Percentiles rank a stretch among this genome's conserved stretches.
Evolutionary conservation across 2,797 vertebrate species (phyloP).

Genomic region (Malacoraja senta): DNA sequence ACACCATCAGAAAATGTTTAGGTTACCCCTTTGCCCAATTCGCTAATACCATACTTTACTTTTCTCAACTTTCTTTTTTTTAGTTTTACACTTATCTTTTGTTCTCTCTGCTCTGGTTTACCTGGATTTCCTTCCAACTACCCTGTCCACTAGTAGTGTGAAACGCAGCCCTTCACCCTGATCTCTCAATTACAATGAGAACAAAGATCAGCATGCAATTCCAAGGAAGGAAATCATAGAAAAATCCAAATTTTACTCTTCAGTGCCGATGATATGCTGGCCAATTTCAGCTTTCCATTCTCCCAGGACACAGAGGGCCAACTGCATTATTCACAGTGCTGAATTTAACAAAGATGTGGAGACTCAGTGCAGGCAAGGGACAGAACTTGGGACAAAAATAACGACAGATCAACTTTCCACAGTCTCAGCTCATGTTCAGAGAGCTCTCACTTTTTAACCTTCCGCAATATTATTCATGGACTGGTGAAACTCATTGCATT

Average conservation of each 20-base stretch:
- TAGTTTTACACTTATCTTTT: neutral
- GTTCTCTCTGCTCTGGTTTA: neutral
- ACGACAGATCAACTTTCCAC: neutral
- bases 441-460: neutral
- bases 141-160: neutral
- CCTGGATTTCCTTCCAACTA: neutral
- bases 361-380: neutral
- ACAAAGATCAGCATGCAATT: neutral
- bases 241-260: neutral
- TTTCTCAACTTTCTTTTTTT: neutral
- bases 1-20: neutral
- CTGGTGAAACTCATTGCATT: neutral
- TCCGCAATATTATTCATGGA: neutral
- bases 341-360: neutral
- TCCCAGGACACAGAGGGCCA: neutral
- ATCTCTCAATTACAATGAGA: neutral
- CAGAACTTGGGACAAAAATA: neutral
- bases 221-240: neutral
- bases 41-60: neutral
- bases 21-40: neutral
- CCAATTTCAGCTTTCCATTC: neutral
- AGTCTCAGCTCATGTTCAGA: neutral
- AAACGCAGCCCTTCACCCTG: neutral
- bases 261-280: neutral
- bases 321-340: neutral